These are phyloP conservation scores for Pachypanchax playfairii DNA, from an alignment of 2,113 vertebrate species.

Conservation along the genomic window DNA sequence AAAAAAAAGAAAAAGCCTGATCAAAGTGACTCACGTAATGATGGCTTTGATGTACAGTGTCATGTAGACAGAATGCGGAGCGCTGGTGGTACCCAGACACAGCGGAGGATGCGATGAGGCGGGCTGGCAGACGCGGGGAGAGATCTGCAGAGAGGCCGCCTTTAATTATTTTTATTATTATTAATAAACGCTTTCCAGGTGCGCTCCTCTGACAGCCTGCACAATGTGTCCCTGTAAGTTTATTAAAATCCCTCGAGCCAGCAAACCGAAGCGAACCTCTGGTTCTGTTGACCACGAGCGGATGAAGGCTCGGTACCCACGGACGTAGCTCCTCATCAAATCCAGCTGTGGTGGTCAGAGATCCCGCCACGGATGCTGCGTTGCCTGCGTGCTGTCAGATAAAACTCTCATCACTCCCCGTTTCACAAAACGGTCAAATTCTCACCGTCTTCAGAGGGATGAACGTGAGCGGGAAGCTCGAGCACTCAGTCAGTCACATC, in stretches of 20 bases:
- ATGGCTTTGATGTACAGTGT: slow-evolving; percentile 10
- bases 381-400: slow-evolving; percentile 43
- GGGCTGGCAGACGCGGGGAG: slow-evolving; percentile 21
- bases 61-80: no score
- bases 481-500: slow-evolving; percentile 61
- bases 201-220: background rate
- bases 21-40: no score
- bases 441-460: background rate
- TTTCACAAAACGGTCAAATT: background rate
- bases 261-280: slow-evolving; percentile 42
- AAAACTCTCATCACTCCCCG: slow-evolving; percentile 42
- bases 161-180: slow-evolving; percentile 2
- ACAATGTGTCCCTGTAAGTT: slow-evolving; percentile 41
- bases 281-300: slow-evolving; percentile 65
- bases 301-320: slow-evolving; percentile 57
- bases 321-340: slow-evolving; percentile 50
- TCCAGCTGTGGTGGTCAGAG: slow-evolving; percentile 79
- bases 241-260: slow-evolving; percentile 70
- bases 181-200: background rate
- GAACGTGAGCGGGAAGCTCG: slow-evolving; percentile 23
- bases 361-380: slow-evolving; percentile 56
- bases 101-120: slow-evolving; percentile 32
- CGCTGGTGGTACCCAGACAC: slow-evolving; percentile 25
- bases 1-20: no score
- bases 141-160: slow-evolving; percentile 60